phyloP scores from a whole-genome alignment of 2,797 vertebrate species.

The Crenichthys baileyi region DNA sequence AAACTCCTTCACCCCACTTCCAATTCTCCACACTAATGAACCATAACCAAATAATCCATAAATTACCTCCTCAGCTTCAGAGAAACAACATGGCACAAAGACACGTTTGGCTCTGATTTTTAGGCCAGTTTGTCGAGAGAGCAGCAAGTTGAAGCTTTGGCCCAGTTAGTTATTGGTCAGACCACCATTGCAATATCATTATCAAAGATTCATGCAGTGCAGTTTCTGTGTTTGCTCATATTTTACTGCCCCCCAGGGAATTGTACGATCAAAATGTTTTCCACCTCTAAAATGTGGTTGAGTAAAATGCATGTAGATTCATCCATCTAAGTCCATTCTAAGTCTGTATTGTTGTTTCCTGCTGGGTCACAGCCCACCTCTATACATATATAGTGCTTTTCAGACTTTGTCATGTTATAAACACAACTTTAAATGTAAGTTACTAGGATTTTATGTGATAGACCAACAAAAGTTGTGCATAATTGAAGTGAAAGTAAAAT shows the following conservation, averaged over 20 bases:
- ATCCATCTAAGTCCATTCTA: conserved; percentile 4
- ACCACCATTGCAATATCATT: conserved; percentile 56
- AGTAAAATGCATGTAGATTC: conserved; percentile 37
- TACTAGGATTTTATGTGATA: background rate
- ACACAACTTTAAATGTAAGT: background rate
- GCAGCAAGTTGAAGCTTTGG: conserved; percentile 53
- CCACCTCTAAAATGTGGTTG: conserved; percentile 34
- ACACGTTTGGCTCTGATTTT: conserved; percentile 48
- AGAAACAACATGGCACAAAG: conserved; percentile 63
- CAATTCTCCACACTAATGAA: conserved; percentile 81
- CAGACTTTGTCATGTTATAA: background rate
- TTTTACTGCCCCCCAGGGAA: conserved; percentile 66
- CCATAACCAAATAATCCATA: conserved; percentile 81
- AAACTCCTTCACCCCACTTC: conserved; percentile 70
- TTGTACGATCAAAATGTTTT: conserved; percentile 50
- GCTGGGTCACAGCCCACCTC: conserved; percentile 20
- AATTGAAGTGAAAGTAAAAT: background rate
- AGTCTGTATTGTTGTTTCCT: conserved; percentile 56
- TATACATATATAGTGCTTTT: background rate
- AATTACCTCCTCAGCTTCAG: conserved; percentile 73
- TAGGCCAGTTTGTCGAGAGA: conserved; percentile 53
- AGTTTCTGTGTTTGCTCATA: conserved; percentile 52
- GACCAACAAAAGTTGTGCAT: background rate
- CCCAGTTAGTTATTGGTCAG: conserved; percentile 56
- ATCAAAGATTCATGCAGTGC: conserved; percentile 64